Percentiles rank a stretch among this genome's conserved stretches.
phyloP scores from a whole-genome alignment of 2,888 invertebrate species.

The Poecilus cupreus region DNA sequence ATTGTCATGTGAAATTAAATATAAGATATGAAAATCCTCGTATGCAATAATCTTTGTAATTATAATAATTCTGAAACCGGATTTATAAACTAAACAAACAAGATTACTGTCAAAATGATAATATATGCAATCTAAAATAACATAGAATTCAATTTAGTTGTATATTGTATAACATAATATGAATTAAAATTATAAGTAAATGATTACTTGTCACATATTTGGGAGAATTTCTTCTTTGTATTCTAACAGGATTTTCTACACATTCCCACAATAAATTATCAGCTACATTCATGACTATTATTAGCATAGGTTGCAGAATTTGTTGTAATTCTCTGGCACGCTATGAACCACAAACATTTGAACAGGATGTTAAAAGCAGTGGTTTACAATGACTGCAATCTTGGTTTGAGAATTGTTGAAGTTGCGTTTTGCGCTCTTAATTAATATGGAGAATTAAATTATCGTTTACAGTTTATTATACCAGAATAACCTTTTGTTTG shows the following conservation, averaged over 20 bases:
- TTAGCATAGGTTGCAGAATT: slow-evolving; percentile 37
- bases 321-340: slow-evolving; percentile 39
- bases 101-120: too few species aligned
- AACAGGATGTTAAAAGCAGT: neutral
- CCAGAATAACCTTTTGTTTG: neutral
- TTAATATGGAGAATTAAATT: slow-evolving; percentile 13
- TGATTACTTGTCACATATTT: neutral
- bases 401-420: neutral
- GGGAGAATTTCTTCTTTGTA: neutral
- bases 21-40: too few species aligned
- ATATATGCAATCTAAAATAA: too few species aligned
- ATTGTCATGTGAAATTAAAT: too few species aligned
- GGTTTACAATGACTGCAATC: neutral
- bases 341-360: slow-evolving; percentile 14
- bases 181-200: neutral
- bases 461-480: neutral
- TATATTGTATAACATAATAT: too few species aligned
- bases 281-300: slow-evolving; percentile 21
- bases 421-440: slow-evolving; percentile 10
- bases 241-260: neutral
- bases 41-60: too few species aligned
- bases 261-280: slow-evolving; percentile 49
- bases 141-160: too few species aligned
- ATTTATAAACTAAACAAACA: too few species aligned
- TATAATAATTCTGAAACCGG: too few species aligned